A percentile compares a stretch with the other conserved stretches of the same genome.
Conservation (phyloP, 2,888 invertebrate genomes). For the Tricholauxania praeusta region DNA sequence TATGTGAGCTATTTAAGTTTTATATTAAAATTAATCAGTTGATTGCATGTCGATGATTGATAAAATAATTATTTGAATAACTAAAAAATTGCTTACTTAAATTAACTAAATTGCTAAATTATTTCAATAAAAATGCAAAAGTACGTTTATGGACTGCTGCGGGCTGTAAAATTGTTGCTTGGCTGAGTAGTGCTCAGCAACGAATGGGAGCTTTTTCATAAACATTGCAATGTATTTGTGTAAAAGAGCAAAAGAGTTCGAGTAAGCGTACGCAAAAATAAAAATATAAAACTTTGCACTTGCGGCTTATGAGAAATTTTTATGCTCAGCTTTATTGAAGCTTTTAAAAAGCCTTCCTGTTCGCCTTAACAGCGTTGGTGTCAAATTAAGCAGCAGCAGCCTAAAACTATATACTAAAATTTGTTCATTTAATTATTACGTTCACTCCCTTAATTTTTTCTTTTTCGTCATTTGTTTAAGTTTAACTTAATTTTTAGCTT, state of each 20-base stretch:
- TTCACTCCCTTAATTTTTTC: neutral
- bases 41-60: too few species aligned
- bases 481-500: conserved; percentile 21
- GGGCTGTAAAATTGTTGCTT: neutral
- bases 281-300: neutral
- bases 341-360: neutral
- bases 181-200: too few species aligned
- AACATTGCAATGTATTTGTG: neutral
- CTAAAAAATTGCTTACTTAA: conserved; percentile 13
- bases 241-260: neutral
- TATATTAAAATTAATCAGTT: too few species aligned
- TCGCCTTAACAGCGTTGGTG: too few species aligned
- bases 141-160: conserved; percentile 22
- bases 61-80: neutral
- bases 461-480: conserved; percentile 8
- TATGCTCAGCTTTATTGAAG: neutral
- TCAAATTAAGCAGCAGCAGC: conserved; percentile 2
- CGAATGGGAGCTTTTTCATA: neutral
- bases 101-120: conserved; percentile 31
- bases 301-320: too few species aligned
- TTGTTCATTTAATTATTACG: neutral
- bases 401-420: conserved; percentile 24
- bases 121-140: conserved; percentile 24
- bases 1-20: too few species aligned
- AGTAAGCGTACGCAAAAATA: too few species aligned